Conservation (phyloP, 2,113 vertebrate genomes). For the Planiliza haematocheilus region DNA sequence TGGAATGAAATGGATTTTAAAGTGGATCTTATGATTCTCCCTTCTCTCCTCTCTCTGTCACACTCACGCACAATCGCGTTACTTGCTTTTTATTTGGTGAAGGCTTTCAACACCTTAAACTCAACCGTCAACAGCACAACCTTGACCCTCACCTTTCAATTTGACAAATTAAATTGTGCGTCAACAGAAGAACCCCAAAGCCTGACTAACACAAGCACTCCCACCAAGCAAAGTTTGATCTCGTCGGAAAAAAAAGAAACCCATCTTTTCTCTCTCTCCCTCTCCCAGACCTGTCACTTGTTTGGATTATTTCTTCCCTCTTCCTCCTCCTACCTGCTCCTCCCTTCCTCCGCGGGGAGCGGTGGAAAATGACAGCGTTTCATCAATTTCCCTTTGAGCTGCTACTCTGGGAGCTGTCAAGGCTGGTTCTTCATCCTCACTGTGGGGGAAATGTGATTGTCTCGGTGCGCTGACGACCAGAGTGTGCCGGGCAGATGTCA, state of each 20-base stretch:
- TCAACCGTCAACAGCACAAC: neutral
- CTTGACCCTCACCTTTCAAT: neutral
- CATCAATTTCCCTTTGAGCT: slow-evolving; percentile 68
- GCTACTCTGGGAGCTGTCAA: slow-evolving; percentile 48
- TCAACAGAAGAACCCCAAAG: neutral
- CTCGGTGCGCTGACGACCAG: slow-evolving; percentile 6
- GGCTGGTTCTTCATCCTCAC: slow-evolving; percentile 32
- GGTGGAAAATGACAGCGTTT: slow-evolving; percentile 68
- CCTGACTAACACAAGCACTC: neutral
- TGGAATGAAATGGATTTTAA: slow-evolving; percentile 36
- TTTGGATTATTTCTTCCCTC: slow-evolving; percentile 41
- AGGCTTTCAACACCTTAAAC: too few species aligned
- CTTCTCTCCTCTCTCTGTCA: neutral
- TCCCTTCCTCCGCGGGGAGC: slow-evolving; percentile 33
- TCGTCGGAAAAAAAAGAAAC: slow-evolving; percentile 6
- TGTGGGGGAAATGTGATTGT: slow-evolving; percentile 31
- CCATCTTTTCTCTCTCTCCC: slow-evolving; percentile 23
- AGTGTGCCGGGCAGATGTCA: slow-evolving; percentile 22
- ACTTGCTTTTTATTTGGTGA: too few species aligned
- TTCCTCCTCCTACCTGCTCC: neutral
- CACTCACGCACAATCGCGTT: neutral
- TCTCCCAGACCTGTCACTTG: slow-evolving; percentile 50
- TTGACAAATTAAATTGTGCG: too few species aligned
- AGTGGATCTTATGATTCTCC: slow-evolving; percentile 30
- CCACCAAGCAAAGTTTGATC: neutral